Percentiles rank a stretch among this genome's conserved stretches.
phyloP scores from a whole-genome alignment of 2,113 vertebrate species.

The Leptosomus discolor region DNA sequence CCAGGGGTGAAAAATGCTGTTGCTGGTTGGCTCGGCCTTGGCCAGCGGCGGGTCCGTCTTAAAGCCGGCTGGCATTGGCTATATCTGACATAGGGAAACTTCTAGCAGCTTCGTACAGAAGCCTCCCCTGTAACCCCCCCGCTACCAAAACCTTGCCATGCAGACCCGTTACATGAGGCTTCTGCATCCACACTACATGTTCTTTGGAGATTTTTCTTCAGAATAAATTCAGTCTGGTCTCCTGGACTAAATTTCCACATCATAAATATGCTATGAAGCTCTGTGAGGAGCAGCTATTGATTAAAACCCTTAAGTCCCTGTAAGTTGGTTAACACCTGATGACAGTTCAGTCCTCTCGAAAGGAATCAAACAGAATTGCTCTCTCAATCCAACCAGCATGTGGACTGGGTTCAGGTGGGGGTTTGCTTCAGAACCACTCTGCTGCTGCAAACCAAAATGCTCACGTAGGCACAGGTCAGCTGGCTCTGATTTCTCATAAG shows the following conservation, averaged over 20 bases:
- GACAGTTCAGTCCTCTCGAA: background rate
- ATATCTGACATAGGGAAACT: too few species aligned
- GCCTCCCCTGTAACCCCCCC: too few species aligned
- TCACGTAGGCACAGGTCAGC: background rate
- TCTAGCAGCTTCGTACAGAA: too few species aligned
- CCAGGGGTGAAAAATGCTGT: too few species aligned
- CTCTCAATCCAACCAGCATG: background rate
- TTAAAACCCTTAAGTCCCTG: background rate
- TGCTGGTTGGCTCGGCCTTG: too few species aligned
- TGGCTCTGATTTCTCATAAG: background rate
- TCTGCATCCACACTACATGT: background rate
- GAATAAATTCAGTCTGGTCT: background rate
- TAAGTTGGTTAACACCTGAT: background rate
- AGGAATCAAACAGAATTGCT: background rate
- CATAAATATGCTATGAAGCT: background rate
- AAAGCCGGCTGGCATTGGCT: too few species aligned
- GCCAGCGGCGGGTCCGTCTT: too few species aligned
- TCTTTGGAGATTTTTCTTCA: background rate
- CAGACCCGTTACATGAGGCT: too few species aligned
- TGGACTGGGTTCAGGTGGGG: background rate
- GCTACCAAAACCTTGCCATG: too few species aligned
- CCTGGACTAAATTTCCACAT: background rate
- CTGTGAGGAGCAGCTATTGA: background rate
- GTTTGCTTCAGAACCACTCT: background rate
- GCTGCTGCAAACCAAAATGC: background rate